These are phyloP conservation scores for Tenthredo amoena DNA, from an alignment of 2,888 invertebrate genomes.

Conservation along the genomic window DNA sequence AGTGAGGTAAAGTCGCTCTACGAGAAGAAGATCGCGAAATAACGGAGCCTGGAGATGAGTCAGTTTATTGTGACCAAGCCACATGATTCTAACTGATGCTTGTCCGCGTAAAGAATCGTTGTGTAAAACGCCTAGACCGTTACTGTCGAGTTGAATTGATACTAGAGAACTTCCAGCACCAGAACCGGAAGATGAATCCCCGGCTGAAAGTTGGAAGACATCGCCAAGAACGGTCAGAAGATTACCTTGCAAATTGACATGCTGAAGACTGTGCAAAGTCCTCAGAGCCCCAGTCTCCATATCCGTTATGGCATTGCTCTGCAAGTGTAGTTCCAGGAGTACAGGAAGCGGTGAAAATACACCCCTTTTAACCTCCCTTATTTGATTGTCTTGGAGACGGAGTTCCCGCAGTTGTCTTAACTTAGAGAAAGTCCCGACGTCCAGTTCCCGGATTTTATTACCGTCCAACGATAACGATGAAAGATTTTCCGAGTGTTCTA, in stretches of 20 bases:
- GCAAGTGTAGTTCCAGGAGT: conserved; percentile 91
- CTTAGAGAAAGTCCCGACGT: conserved; percentile 89
- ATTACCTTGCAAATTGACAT: conserved; percentile 93
- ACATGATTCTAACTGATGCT: conserved; percentile 92
- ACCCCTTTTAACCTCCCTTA: conserved; percentile 87
- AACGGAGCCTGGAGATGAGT: conserved; percentile 86
- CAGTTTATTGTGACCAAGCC: conserved; percentile 91
- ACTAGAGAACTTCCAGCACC: conserved; percentile 81
- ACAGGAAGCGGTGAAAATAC: conserved; percentile 91
- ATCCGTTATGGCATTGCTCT: conserved; percentile 89
- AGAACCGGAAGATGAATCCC: conserved; percentile 56
- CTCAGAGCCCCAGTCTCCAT: conserved; percentile 92
- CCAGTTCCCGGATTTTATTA: conserved; percentile 89
- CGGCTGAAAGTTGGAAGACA: conserved; percentile 85
- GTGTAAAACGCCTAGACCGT: conserved; percentile 87
- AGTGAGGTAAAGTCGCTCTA: conserved; percentile 90
- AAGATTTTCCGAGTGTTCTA: conserved; percentile 87
- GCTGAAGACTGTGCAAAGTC: conserved; percentile 88
- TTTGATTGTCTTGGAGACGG: conserved; percentile 91
- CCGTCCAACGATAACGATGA: conserved; percentile 92
- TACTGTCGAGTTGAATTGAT: conserved; percentile 90
- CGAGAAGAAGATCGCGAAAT: conserved; percentile 88
- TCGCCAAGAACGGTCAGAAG: conserved; percentile 87
- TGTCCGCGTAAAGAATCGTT: conserved; percentile 90
- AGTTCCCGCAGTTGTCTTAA: conserved; percentile 88